Evolutionary conservation across 2,797 vertebrate species (phyloP).

Genomic region (Coluber constrictor): DNA sequence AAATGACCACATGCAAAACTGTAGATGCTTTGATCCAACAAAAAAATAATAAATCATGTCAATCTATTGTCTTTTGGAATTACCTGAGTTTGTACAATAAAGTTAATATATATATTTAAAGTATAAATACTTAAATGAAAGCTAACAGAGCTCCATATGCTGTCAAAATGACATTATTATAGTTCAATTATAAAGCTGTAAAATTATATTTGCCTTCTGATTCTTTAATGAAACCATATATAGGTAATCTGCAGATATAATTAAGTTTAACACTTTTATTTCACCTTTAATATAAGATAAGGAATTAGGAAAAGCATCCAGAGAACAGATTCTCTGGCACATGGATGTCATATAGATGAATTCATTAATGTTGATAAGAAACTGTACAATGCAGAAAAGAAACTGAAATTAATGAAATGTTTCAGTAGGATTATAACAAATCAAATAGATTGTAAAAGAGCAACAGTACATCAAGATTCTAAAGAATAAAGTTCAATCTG

Average conservation of each 20-base stretch:
- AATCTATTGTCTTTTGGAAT: background rate
- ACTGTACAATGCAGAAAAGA: background rate
- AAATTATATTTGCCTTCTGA: background rate
- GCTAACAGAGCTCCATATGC: background rate
- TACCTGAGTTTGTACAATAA: background rate
- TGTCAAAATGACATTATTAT: background rate
- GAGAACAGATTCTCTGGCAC: background rate
- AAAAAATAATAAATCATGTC: background rate
- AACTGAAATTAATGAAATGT: background rate
- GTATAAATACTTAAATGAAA: background rate
- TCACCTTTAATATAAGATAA: background rate
- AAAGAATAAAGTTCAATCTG: slow-evolving; percentile 55
- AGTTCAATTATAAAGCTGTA: background rate
- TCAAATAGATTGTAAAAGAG: background rate
- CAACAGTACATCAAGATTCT: slow-evolving; percentile 45
- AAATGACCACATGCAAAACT: background rate
- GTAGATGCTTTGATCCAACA: background rate
- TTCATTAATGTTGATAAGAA: background rate
- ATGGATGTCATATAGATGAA: background rate
- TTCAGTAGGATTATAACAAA: background rate
- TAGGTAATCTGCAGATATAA: background rate
- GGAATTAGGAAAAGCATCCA: background rate
- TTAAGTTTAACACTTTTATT: background rate
- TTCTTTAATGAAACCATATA: background rate
- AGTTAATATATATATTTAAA: background rate